Evolutionary conservation across 2,888 invertebrate genomes (phyloP), one percentile per base, ranked within the genome.

Genomic region (Podotricha telesiphe): DNA sequence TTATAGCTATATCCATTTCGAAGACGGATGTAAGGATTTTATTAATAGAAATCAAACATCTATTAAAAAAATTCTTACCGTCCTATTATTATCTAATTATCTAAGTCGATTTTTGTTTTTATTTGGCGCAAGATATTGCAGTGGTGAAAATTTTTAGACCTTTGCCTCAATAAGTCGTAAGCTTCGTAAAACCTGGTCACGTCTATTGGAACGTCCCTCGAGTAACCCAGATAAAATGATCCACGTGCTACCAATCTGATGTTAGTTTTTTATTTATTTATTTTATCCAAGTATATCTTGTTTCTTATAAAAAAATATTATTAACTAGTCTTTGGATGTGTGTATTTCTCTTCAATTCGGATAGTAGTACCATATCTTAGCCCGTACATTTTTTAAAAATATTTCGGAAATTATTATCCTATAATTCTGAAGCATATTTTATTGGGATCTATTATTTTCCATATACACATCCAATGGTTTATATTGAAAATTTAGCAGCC

Each of bases 161-260:
- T 84, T 81, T 82, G 82, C 77, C 80, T 84, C 82, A 83, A 85
- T 84, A 84, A 82, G 80, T 79, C 75, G 75, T 79, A 76, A 76
- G 73, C 59, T 80, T 79, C 80, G 86, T 82, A 76, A 73, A 75
- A 87, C 84, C 82, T 58, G 73, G 83, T 84, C 88, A 89, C 89
- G 88, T 86, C 58, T 68, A 72, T 61, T 69, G 74, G 74, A 74
- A 77, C 79, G 78, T 77, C 80, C 79, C 81, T 58, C 67, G 68
- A 77, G 75, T 75, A 78, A 79, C 74, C 76, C 76, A 77, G 80
- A 79, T 82, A 75, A 82, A 82, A 81, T 79, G 78, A 77, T 80
- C 81, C 81, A 81, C 80, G 80, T 80, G 81, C 79, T 77, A 69
- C 69, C 72, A 73, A 79, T 80, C 80, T 75, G 28, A 65, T 53